Conservation (phyloP, 2,888 invertebrate species). For the Leptopilina syphax region DNA sequence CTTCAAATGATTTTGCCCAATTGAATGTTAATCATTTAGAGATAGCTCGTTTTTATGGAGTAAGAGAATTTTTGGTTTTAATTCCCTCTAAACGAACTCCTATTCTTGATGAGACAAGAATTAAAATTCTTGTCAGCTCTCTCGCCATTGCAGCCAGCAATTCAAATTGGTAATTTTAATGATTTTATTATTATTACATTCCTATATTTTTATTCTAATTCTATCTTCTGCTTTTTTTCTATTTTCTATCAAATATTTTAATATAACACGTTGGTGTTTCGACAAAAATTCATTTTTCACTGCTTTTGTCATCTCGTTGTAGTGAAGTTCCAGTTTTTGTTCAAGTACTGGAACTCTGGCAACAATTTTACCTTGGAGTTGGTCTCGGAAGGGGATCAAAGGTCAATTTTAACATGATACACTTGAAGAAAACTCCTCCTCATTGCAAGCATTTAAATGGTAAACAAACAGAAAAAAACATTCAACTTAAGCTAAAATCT, state of each 20-base stretch:
- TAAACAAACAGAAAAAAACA: conserved; percentile 41
- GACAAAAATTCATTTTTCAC: not conserved
- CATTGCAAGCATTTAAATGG: conserved; percentile 91
- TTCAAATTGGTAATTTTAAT: conserved; percentile 81
- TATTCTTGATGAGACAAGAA: conserved; percentile 84
- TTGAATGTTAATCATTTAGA: conserved; percentile 75
- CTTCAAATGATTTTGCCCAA: conserved; percentile 81
- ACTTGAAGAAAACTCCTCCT: conserved; percentile 87
- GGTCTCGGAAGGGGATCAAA: conserved; percentile 87
- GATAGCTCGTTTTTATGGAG: conserved; percentile 87
- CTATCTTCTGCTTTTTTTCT: not conserved
- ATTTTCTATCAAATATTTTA: not conserved
- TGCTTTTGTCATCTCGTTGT: conserved; percentile 57
- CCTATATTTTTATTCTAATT: not conserved
- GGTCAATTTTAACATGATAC: conserved; percentile 93
- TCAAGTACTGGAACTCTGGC: conserved; percentile 89
- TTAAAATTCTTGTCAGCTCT: conserved; percentile 89
- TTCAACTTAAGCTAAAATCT: not conserved
- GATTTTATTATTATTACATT: not conserved
- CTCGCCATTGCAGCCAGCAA: conserved; percentile 90
- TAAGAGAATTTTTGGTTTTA: conserved; percentile 89
- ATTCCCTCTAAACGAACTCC: conserved; percentile 80
- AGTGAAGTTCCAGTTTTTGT: conserved; percentile 91
- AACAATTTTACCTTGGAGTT: conserved; percentile 88
- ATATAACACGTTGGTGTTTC: not conserved